Conservation (phyloP, 2,888 invertebrate species). For the Nasonovia ribisnigri region DNA sequence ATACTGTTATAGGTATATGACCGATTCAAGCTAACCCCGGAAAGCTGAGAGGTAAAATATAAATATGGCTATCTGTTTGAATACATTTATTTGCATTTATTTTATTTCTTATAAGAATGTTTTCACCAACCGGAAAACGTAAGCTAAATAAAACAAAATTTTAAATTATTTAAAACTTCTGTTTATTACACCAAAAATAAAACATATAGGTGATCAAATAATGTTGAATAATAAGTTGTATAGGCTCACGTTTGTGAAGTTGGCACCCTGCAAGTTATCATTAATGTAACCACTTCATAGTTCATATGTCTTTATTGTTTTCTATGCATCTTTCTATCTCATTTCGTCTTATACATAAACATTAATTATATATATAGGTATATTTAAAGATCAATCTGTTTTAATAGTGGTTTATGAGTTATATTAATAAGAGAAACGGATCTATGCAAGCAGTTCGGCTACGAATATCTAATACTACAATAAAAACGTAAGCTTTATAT, state of each 20-base stretch:
- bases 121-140: too few species aligned
- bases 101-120: background rate
- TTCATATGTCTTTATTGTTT: background rate
- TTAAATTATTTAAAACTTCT: background rate
- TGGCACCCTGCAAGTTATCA: background rate
- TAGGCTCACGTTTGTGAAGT: background rate
- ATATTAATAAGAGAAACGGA: background rate
- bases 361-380: background rate
- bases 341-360: background rate
- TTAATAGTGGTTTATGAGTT: too few species aligned
- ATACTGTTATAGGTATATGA: background rate
- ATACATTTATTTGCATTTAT: background rate
- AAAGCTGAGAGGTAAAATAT: background rate
- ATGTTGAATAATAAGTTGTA: background rate
- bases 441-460: background rate
- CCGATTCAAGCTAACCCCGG: background rate
- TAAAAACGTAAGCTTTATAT: background rate
- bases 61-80: background rate
- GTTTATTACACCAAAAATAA: background rate
- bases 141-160: background rate
- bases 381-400: background rate
- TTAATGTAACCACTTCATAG: background rate
- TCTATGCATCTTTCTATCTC: background rate
- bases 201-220: background rate
- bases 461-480: background rate